Percentiles rank a stretch among this genome's conserved stretches.
phyloP scores from a whole-genome alignment of 2,888 invertebrate genomes.

The Clusia tigrina region DNA sequence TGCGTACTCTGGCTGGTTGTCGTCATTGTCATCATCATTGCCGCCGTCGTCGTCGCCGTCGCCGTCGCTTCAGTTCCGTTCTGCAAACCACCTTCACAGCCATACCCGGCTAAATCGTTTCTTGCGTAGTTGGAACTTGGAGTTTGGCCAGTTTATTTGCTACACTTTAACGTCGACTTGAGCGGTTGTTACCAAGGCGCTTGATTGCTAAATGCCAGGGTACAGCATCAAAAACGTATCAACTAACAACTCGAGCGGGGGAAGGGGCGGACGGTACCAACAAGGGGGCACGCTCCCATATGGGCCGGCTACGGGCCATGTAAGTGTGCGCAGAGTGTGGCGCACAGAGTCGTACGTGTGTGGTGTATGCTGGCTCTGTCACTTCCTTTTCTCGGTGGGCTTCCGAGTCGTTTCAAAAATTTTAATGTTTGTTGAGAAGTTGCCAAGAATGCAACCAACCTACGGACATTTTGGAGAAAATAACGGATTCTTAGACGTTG shows the following conservation, averaged over 20 bases:
- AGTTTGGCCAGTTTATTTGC: background rate
- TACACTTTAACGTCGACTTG: background rate
- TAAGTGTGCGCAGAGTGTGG: background rate
- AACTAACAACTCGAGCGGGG: background rate
- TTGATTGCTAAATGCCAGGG: background rate
- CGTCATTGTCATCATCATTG: background rate
- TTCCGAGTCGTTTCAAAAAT: slow-evolving; percentile 1
- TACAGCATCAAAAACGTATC: background rate
- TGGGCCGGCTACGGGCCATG: too few relatives aligned
- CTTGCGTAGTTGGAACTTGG: too few relatives aligned
- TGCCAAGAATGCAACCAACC: slow-evolving; percentile 4
- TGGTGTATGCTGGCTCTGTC: background rate
- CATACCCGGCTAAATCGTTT: too few relatives aligned
- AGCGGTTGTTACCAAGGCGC: background rate
- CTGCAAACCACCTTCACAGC: background rate
- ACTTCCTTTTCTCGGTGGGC: background rate
- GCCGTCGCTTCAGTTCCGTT: slow-evolving; percentile 10
- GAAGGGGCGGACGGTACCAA: background rate
- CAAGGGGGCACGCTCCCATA: too few relatives aligned
- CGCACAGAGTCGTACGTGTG: too few relatives aligned
- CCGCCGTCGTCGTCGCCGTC: slow-evolving; percentile 1
- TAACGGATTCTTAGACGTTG: background rate
- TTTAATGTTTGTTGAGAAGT: slow-evolving; percentile 2
- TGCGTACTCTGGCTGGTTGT: background rate
- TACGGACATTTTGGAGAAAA: background rate